phyloP scores from a whole-genome alignment of 2,888 invertebrate genomes.

The Cinara cedri region DNA sequence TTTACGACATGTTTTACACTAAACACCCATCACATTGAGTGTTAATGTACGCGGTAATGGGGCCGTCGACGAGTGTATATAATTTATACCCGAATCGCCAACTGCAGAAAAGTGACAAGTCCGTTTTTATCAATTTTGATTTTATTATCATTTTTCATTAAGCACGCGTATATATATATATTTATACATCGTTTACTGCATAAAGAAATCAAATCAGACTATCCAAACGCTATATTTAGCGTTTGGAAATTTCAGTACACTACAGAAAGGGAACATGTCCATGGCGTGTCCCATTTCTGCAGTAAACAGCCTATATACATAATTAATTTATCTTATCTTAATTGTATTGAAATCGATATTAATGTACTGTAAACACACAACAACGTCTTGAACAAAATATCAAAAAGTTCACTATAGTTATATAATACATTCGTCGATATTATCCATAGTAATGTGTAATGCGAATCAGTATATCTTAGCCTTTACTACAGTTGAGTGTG shows the following conservation, averaged over 20 bases:
- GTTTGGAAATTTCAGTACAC: too few relatives aligned
- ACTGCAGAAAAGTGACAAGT: constrained; percentile 17
- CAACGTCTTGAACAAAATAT: not conserved
- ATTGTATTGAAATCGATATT: constrained; percentile 10
- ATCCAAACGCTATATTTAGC: not conserved
- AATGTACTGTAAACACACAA: not conserved
- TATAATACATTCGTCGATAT: constrained; percentile 2
- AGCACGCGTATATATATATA: too few relatives aligned
- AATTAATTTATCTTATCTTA: constrained; percentile 17
- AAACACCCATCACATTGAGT: too few relatives aligned
- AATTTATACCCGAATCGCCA: constrained; percentile 8
- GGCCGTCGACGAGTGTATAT: too few relatives aligned
- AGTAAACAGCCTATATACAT: not conserved
- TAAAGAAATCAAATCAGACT: constrained; percentile 10
- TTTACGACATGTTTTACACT: too few relatives aligned
- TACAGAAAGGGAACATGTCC: constrained; percentile 8
- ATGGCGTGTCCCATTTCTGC: constrained; percentile 24
- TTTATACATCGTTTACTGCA: constrained; percentile 21
- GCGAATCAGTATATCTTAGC: not conserved
- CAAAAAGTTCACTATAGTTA: not conserved
- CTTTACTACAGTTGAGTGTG: constrained; percentile 12
- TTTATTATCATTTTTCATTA: constrained; percentile 14
- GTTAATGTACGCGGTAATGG: too few relatives aligned
- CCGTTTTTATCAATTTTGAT: constrained; percentile 15
- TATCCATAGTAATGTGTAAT: constrained; percentile 4